Conservation (phyloP, 2,888 invertebrate species). For the Orthosia gracilis region DNA sequence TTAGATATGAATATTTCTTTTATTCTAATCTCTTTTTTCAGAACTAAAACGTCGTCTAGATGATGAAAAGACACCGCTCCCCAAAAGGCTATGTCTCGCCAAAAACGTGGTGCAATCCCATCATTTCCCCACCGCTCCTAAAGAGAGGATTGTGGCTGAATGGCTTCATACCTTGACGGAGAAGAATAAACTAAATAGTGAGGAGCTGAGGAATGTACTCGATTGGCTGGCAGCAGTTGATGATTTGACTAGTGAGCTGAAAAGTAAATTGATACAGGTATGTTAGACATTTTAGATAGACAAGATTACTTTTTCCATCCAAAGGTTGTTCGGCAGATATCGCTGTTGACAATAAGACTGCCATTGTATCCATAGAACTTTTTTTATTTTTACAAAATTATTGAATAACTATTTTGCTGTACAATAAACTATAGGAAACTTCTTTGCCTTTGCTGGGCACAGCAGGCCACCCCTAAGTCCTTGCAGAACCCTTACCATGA, state of each 20-base stretch:
- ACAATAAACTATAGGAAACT: no score
- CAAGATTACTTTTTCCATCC: no score
- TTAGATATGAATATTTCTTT: no score
- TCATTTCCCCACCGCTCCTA: constrained; percentile 87
- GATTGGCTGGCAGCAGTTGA: constrained; percentile 79
- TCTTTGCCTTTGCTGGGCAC: no score
- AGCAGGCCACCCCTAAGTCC: no score
- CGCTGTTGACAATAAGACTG: no score
- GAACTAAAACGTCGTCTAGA: constrained; percentile 88
- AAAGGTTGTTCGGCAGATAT: no score
- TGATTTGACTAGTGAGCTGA: constrained; percentile 82
- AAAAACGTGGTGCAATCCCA: constrained; percentile 88
- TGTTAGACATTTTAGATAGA: neutral
- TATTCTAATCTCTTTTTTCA: constrained; percentile 69
- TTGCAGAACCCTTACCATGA: no score
- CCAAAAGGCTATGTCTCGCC: constrained; percentile 90
- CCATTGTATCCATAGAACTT: no score
- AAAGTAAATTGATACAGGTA: constrained; percentile 84
- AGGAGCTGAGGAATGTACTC: constrained; percentile 79
- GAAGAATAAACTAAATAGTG: constrained; percentile 74
- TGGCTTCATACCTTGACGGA: constrained; percentile 84
- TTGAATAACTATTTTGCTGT: no score
- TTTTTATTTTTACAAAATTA: no score
- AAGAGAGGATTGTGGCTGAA: constrained; percentile 88
- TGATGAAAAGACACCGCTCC: constrained; percentile 81